These are phyloP conservation scores for Capitulum mitella DNA, from an alignment of 2,888 invertebrate species.

Conservation along the genomic window DNA sequence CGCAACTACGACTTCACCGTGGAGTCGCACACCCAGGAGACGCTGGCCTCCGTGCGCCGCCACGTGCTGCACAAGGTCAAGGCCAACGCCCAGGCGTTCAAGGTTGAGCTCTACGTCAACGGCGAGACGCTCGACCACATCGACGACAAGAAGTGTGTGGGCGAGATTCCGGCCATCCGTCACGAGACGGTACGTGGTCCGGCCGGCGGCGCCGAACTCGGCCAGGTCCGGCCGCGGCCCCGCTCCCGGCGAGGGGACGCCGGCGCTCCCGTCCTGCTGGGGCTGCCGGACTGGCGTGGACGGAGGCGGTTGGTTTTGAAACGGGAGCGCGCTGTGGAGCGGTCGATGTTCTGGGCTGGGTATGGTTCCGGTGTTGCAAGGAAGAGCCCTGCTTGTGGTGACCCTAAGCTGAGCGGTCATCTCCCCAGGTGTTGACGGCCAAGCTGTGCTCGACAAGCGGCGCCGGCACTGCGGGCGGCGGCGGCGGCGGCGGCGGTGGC, in stretches of 20 bases:
- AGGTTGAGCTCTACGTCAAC: constrained; percentile 82
- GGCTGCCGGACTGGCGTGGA: neutral
- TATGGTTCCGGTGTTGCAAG: too few species aligned
- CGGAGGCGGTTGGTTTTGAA: constrained; percentile 35
- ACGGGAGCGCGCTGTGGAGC: neutral
- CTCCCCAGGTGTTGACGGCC: constrained; percentile 59
- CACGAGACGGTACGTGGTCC: constrained; percentile 71
- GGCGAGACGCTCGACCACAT: constrained; percentile 78
- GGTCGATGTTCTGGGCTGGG: too few species aligned
- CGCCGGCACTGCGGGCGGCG: constrained; percentile 59
- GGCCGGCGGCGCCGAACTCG: neutral
- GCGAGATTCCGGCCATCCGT: constrained; percentile 66
- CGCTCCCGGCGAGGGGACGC: too few species aligned
- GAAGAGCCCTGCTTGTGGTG: too few species aligned
- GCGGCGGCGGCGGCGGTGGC: constrained; percentile 55
- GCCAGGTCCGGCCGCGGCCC: too few species aligned
- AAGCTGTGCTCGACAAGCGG: constrained; percentile 51
- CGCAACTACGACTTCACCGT: constrained; percentile 77
- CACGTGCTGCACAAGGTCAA: constrained; percentile 61
- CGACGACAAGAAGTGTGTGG: constrained; percentile 78
- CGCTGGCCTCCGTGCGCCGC: constrained; percentile 73
- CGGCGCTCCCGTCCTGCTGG: too few species aligned
- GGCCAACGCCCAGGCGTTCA: constrained; percentile 56
- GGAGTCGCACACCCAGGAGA: constrained; percentile 89
- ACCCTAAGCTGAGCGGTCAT: too few species aligned